Percentiles rank a stretch among this genome's conserved stretches.
Evolutionary conservation across 2,888 invertebrate genomes (phyloP).

Genomic region (Hyposoter dolosus): DNA sequence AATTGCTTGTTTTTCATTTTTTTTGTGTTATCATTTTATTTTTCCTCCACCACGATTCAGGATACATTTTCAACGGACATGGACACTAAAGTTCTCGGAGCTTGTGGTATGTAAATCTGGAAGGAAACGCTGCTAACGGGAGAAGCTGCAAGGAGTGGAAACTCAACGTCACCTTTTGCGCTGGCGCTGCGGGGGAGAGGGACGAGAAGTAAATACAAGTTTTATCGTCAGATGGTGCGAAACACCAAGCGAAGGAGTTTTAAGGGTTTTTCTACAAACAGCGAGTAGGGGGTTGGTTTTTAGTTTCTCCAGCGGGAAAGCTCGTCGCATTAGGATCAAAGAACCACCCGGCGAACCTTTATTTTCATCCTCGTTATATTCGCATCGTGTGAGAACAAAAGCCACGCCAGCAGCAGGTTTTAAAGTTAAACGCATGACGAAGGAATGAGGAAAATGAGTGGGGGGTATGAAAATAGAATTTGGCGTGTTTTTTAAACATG

Average conservation of each 20-base stretch:
- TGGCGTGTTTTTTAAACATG: background rate
- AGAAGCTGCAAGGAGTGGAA: background rate
- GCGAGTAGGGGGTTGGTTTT: background rate
- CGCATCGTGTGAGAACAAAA: constrained; percentile 10
- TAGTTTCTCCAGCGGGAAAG: constrained; percentile 17
- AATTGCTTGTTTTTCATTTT: constrained; percentile 37
- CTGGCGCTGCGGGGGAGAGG: background rate
- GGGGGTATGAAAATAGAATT: constrained; percentile 12
- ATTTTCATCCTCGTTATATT: constrained; percentile 55
- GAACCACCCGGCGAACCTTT: constrained; percentile 25
- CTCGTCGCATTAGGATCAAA: constrained; percentile 58
- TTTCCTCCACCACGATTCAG: constrained; percentile 13
- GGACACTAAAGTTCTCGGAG: constrained; percentile 43
- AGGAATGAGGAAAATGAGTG: background rate
- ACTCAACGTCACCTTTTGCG: constrained; percentile 52
- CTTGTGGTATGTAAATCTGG: constrained; percentile 59
- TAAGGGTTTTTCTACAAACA: constrained; percentile 33
- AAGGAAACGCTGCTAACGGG: background rate
- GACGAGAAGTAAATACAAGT: constrained; percentile 31
- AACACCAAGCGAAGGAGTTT: constrained; percentile 49
- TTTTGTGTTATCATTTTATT: background rate
- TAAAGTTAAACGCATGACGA: background rate
- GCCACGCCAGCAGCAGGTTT: background rate
- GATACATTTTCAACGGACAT: constrained; percentile 45
- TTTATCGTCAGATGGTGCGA: constrained; percentile 34